These are phyloP conservation scores for Carabus problematicus DNA, from an alignment of 2,888 invertebrate species.

Conservation along the genomic window DNA sequence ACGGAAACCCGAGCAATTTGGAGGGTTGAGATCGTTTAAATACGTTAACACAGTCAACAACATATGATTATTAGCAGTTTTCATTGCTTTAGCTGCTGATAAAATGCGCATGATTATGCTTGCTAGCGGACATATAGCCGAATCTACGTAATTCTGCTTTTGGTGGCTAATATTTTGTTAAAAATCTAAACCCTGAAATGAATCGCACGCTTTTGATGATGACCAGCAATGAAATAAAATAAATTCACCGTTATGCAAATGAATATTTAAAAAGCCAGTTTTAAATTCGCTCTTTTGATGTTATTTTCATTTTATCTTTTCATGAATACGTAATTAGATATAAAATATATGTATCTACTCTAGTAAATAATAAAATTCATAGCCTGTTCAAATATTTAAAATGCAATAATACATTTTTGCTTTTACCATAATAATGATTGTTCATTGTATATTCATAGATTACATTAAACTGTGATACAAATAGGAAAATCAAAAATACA, in stretches of 20 bases:
- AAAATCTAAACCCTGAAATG: conserved; percentile 26
- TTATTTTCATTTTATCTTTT: conserved; percentile 32
- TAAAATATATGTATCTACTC: background rate
- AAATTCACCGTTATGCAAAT: conserved; percentile 29
- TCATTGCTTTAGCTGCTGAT: too few relatives aligned
- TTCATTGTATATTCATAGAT: too few relatives aligned
- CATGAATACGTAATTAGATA: conserved; percentile 36
- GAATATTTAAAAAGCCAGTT: conserved; percentile 35
- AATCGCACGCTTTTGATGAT: conserved; percentile 25
- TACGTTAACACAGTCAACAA: too few relatives aligned
- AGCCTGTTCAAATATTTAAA: too few relatives aligned
- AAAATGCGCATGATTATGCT: background rate
- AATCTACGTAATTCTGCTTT: conserved; percentile 6
- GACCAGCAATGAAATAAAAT: conserved; percentile 24
- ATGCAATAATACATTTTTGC: too few relatives aligned
- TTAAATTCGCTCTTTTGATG: conserved; percentile 35
- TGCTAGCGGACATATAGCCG: too few relatives aligned
- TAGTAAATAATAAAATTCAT: conserved; percentile 38
- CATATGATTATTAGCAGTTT: too few relatives aligned
- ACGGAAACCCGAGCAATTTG: conserved; percentile 26
- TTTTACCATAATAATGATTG: too few relatives aligned
- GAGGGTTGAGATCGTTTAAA: too few relatives aligned
- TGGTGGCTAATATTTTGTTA: conserved; percentile 33
- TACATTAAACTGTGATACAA: too few relatives aligned
- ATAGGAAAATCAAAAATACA: too few relatives aligned